phyloP scores from a whole-genome alignment of 1,140 invertebrate species.

The Pogonomyrmex barbatus region DNA sequence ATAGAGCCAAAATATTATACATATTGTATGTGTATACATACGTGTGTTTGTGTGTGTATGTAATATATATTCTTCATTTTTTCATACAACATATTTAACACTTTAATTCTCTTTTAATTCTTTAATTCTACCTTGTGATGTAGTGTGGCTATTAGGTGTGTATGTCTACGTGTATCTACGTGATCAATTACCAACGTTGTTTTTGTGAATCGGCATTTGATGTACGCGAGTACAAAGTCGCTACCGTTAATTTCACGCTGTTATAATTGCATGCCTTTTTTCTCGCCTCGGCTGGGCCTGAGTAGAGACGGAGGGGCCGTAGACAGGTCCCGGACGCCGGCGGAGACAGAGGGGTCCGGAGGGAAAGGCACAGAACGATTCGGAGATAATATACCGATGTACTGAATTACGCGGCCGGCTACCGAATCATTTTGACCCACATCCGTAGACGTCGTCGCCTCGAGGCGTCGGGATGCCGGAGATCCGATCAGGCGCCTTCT shows the following conservation, averaged over 20 bases:
- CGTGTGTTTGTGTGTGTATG: too few species aligned
- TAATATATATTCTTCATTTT: neutral
- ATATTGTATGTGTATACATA: too few species aligned
- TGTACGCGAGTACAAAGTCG: neutral
- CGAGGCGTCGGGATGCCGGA: conserved; percentile 68
- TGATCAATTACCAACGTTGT: neutral
- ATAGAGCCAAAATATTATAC: neutral
- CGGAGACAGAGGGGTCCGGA: conserved; percentile 44
- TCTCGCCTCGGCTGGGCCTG: conserved; percentile 23
- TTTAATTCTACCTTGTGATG: conserved; percentile 13
- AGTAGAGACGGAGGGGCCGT: conserved; percentile 19
- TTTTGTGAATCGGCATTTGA: conserved; percentile 8
- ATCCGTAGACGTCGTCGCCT: conserved; percentile 71
- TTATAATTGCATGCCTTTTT: conserved; percentile 64
- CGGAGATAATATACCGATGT: conserved; percentile 78
- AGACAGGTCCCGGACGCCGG: conserved; percentile 15
- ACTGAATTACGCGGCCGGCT: conserved; percentile 79
- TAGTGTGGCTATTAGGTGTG: neutral
- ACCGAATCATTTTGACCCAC: conserved; percentile 83
- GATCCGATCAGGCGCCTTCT: conserved; percentile 56
- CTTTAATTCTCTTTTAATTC: neutral
- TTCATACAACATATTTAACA: neutral
- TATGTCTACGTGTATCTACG: neutral
- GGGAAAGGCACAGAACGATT: conserved; percentile 80
- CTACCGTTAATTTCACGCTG: conserved; percentile 61